Evolutionary conservation across 2,888 invertebrate genomes (phyloP).

Genomic region (Drosophila mercatorum): DNA sequence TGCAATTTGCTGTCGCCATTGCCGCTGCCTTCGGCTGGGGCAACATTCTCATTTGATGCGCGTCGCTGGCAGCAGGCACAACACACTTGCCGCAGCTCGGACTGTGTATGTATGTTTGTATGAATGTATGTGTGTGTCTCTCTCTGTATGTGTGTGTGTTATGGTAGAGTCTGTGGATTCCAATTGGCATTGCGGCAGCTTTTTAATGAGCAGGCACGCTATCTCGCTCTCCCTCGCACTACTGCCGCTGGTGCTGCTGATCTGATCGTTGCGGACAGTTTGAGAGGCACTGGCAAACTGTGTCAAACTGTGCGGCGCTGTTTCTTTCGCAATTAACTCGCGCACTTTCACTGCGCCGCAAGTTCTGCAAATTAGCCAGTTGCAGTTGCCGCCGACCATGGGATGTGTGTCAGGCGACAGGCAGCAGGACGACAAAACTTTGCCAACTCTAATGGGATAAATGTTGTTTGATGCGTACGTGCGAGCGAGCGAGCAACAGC

Average conservation of each 20-base stretch:
- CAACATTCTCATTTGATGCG: conserved; percentile 51
- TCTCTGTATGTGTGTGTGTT: not conserved
- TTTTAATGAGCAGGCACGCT: conserved; percentile 11
- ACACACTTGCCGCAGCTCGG: conserved; percentile 15
- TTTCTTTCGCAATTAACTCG: conserved; percentile 23
- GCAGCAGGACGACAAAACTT: conserved; percentile 46
- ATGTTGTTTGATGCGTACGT: conserved; percentile 49
- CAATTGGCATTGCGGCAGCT: conserved; percentile 18
- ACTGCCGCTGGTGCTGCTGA: not conserved
- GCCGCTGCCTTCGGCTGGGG: conserved; percentile 25
- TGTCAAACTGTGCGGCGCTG: conserved; percentile 12
- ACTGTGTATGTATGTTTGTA: not conserved
- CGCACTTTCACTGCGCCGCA: conserved; percentile 34
- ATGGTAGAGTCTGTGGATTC: conserved; percentile 10
- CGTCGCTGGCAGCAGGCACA: conserved; percentile 48
- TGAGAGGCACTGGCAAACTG: conserved; percentile 17
- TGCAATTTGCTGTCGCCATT: conserved; percentile 30
- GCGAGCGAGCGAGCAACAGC: conserved; percentile 22
- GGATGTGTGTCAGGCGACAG: conserved; percentile 68
- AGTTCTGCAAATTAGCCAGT: conserved; percentile 41
- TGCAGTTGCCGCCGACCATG: conserved; percentile 23
- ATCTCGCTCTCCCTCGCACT: not conserved
- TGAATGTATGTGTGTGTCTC: not conserved
- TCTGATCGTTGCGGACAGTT: conserved; percentile 18
- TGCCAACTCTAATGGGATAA: conserved; percentile 64